Percentiles rank a stretch among this genome's conserved stretches.
These are phyloP conservation scores for Silurus meridionalis DNA, from an alignment of 2,113 vertebrate genomes.

Conservation along the genomic window DNA sequence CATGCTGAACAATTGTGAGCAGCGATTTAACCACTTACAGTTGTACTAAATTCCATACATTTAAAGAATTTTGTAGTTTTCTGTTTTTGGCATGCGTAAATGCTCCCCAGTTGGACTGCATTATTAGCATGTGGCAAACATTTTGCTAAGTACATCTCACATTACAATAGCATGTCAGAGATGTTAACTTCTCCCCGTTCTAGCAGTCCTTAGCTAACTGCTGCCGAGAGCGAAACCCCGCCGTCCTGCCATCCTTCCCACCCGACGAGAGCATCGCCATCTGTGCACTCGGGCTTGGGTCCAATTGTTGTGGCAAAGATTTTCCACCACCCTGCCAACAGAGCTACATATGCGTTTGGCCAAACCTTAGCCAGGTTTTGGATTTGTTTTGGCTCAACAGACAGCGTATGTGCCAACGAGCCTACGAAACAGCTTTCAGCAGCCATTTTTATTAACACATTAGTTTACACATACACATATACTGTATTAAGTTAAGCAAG, in stretches of 20 bases:
- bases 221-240: not conserved
- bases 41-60: not conserved
- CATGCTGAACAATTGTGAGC: not conserved
- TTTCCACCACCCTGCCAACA: not conserved
- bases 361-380: constrained; percentile 8
- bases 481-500: not conserved
- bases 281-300: constrained; percentile 18
- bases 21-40: not conserved
- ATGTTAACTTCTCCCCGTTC: not conserved
- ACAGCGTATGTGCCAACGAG: not conserved
- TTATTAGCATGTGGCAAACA: too few relatives aligned
- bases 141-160: not conserved
- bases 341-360: constrained; percentile 15
- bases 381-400: constrained; percentile 31
- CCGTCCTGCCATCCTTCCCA: not conserved
- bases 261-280: constrained; percentile 21
- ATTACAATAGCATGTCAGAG: not conserved
- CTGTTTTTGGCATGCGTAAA: not conserved
- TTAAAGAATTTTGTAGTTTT: not conserved
- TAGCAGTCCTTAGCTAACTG: not conserved
- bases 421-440: not conserved
- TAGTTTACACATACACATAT: not conserved
- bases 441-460: not conserved
- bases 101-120: not conserved
- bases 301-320: constrained; percentile 1